Evolutionary conservation across 2,888 invertebrate genomes (phyloP).

Genomic region (Nephrotoma appendiculata): DNA sequence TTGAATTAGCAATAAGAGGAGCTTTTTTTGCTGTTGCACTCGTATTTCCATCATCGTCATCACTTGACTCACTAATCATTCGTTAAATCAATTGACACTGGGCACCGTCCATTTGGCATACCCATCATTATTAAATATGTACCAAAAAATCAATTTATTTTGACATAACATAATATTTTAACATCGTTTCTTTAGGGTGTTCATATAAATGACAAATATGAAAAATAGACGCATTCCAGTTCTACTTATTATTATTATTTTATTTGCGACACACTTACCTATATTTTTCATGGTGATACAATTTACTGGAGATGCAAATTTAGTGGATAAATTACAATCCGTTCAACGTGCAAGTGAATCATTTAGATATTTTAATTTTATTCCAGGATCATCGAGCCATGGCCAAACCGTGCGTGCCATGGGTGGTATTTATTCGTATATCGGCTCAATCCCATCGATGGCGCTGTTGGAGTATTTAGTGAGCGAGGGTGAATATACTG

Average conservation of each 20-base stretch:
- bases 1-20: neutral
- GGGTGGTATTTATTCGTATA: no score
- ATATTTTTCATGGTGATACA: neutral
- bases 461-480: no score
- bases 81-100: constrained; percentile 18
- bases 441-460: no score
- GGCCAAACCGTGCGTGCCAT: neutral
- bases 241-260: neutral
- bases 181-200: no score
- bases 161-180: no score
- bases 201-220: no score
- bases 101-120: constrained; percentile 7
- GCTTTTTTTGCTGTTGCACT: constrained; percentile 10
- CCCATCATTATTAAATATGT: neutral
- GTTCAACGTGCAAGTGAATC: neutral
- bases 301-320: neutral
- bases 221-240: no score
- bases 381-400: neutral
- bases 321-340: neutral
- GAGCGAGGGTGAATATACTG: neutral
- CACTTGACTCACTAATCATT: constrained; percentile 25
- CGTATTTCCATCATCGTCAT: constrained; percentile 15
- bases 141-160: no score
- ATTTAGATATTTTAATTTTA: neutral
- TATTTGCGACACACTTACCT: neutral